Evolutionary conservation across 2,888 invertebrate genomes (phyloP).

Genomic region (Laspeyria flexula): DNA sequence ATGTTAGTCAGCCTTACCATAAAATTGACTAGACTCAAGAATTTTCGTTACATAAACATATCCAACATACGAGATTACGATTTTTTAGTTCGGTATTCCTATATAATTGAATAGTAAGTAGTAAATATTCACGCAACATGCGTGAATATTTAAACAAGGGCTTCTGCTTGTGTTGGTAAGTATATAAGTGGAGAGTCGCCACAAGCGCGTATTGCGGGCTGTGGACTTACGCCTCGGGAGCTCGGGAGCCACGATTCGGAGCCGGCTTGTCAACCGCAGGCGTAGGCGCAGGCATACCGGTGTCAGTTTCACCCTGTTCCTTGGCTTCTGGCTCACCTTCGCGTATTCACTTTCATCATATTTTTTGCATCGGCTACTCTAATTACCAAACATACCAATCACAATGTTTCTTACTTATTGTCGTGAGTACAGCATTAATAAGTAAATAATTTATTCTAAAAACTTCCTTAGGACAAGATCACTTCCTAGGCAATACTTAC

Average conservation of each 20-base stretch:
- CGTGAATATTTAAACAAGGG: slow-evolving; percentile 28
- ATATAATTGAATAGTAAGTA: too few species aligned
- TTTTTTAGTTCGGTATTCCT: too few species aligned
- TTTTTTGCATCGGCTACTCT: slow-evolving; percentile 51
- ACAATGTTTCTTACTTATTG: not conserved
- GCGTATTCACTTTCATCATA: slow-evolving; percentile 69
- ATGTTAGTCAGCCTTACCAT: too few species aligned
- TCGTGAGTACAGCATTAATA: not conserved
- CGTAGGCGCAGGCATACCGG: slow-evolving; percentile 65
- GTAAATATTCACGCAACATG: too few species aligned
- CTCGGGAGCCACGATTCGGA: slow-evolving; percentile 31
- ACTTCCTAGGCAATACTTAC: too few species aligned
- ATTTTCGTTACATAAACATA: too few species aligned
- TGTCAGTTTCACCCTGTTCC: slow-evolving; percentile 64
- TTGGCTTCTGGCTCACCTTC: slow-evolving; percentile 65
- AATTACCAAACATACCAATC: slow-evolving; percentile 50
- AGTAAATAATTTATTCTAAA: too few species aligned
- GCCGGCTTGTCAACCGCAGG: slow-evolving; percentile 59
- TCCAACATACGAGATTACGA: too few species aligned
- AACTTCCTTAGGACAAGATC: too few species aligned
- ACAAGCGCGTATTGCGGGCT: slow-evolving; percentile 1
- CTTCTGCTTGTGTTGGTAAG: slow-evolving; percentile 30
- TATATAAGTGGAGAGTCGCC: slow-evolving; percentile 24
- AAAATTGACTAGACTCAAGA: too few species aligned
- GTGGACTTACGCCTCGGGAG: slow-evolving; percentile 33